Evolutionary conservation across 2,888 invertebrate species (phyloP).

Genomic region (Amphipoea lucens): DNA sequence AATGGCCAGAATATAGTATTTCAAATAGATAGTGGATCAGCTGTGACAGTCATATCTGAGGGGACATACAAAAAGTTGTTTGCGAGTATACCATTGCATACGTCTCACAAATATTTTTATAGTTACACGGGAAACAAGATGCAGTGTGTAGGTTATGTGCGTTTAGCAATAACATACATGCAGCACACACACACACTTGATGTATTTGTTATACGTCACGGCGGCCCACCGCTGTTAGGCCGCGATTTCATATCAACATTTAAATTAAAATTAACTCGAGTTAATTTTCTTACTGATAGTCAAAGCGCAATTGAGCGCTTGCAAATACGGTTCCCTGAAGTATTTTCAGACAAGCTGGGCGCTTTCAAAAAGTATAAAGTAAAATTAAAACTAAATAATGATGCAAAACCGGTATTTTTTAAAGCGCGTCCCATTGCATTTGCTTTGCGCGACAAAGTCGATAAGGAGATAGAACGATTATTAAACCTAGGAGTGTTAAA

Average conservation of each 20-base stretch:
- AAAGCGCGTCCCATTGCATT: not conserved
- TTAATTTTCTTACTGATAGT: not conserved
- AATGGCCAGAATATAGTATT: constrained; percentile 5
- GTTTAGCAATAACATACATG: not conserved
- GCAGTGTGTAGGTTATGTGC: constrained; percentile 6
- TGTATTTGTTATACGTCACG: not conserved
- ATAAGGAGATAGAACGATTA: not conserved
- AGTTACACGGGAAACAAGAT: not conserved
- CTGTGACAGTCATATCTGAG: constrained; percentile 15
- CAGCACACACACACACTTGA: constrained; percentile 3
- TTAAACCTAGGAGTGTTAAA: too few relatives aligned
- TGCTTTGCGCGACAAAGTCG: too few relatives aligned
- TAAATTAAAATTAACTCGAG: not conserved
- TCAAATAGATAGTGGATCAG: constrained; percentile 38
- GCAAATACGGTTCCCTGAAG: too few relatives aligned
- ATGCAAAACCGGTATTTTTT: not conserved
- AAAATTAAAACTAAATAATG: not conserved
- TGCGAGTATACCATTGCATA: not conserved
- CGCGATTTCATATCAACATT: constrained; percentile 4
- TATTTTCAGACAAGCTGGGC: not conserved
- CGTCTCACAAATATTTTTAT: not conserved
- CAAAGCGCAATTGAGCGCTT: not conserved
- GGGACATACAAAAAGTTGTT: not conserved
- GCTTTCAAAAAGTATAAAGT: not conserved
- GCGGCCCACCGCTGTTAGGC: not conserved